Evolutionary conservation across 2,888 invertebrate genomes (phyloP).

Genomic region (Nephrotoma appendiculata): DNA sequence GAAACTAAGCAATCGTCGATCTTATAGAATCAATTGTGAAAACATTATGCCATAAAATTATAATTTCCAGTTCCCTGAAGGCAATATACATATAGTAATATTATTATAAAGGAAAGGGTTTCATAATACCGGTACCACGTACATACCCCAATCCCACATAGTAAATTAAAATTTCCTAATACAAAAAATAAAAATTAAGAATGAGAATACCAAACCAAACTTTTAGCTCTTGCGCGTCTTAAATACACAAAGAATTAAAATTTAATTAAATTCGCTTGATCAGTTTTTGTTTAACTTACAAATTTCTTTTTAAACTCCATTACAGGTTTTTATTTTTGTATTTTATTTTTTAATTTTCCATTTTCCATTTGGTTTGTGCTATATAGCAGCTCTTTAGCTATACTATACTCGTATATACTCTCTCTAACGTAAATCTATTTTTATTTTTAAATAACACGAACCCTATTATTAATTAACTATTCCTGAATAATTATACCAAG

Average conservation of each 20-base stretch:
- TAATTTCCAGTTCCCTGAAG: background rate
- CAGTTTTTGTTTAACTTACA: background rate
- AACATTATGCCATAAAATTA: background rate
- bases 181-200: background rate
- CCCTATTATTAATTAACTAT: background rate
- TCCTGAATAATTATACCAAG: background rate
- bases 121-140: background rate
- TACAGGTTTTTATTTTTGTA: background rate
- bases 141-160: background rate
- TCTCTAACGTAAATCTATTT: background rate
- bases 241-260: background rate
- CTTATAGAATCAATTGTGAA: too few species aligned
- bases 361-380: background rate
- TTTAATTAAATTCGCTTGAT: background rate
- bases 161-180: background rate
- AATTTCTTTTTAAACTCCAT: background rate
- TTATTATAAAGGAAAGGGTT: background rate
- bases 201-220: background rate
- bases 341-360: background rate
- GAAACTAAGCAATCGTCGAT: too few species aligned
- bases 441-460: background rate
- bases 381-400: background rate
- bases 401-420: background rate
- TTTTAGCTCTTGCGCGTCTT: background rate
- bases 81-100: background rate